These are phyloP conservation scores for Anorthoa munda DNA, from an alignment of 2,888 invertebrate species.

Conservation along the genomic window DNA sequence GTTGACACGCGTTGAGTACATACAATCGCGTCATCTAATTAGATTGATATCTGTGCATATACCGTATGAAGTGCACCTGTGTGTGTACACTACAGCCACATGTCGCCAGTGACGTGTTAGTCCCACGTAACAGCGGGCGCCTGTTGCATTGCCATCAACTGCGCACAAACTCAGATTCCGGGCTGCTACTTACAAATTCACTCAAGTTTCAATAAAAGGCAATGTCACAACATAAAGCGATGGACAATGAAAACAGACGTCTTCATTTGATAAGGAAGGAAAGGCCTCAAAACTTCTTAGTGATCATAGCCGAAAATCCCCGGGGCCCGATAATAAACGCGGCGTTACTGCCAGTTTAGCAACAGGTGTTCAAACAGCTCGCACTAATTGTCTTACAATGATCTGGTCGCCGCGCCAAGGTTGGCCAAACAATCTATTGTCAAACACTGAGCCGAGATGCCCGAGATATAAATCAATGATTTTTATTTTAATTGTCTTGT, in stretches of 20 bases:
- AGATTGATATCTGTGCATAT: too few relatives aligned
- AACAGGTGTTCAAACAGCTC: conserved; percentile 1
- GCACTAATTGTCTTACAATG: conserved; percentile 6
- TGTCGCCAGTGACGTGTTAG: too few relatives aligned
- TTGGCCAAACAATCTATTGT: not conserved
- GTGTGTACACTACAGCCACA: too few relatives aligned
- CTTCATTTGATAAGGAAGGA: not conserved
- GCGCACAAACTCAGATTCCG: too few relatives aligned
- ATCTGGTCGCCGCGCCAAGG: conserved; percentile 10
- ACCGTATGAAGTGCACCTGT: too few relatives aligned
- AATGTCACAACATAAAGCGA: not conserved
- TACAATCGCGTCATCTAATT: too few relatives aligned
- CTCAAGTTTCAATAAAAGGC: too few relatives aligned
- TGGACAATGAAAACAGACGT: not conserved
- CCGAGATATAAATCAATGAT: not conserved
- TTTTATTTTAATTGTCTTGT: conserved; percentile 34
- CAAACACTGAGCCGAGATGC: not conserved
- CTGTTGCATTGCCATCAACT: too few relatives aligned
- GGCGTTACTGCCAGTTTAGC: not conserved
- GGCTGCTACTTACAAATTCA: too few relatives aligned
- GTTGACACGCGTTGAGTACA: too few relatives aligned
- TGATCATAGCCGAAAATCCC: not conserved
- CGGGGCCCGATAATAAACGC: not conserved
- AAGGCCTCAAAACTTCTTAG: not conserved
- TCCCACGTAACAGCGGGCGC: too few relatives aligned